Conservation (phyloP, 1,140 invertebrate genomes). For the Anadara kagoshimensis region DNA sequence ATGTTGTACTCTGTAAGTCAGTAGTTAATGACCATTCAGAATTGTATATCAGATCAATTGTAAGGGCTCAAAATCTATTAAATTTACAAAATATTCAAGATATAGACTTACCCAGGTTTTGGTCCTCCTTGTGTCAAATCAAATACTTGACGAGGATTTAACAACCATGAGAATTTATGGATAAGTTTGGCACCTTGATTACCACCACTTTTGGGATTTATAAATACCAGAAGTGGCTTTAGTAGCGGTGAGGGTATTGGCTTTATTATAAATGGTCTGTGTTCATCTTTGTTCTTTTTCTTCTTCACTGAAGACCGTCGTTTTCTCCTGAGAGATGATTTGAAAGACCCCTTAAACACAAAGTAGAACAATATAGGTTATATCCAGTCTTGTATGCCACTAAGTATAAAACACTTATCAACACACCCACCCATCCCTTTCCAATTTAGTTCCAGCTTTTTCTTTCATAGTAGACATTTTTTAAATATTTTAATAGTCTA, state of each 20-base stretch:
- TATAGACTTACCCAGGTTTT: constrained; percentile 85
- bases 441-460: no score
- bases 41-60: no score
- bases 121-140: constrained; percentile 97
- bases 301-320: constrained; percentile 85
- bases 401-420: no score
- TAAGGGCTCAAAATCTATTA: no score
- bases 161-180: constrained; percentile 80
- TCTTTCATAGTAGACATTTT: no score
- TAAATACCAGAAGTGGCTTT: constrained; percentile 89
- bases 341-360: constrained; percentile 84
- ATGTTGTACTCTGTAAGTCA: no score
- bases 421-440: no score
- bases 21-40: no score
- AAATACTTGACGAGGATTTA: constrained; percentile 86
- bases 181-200: constrained; percentile 81
- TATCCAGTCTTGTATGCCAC: no score
- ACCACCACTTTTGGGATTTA: constrained; percentile 81
- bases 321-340: constrained; percentile 92
- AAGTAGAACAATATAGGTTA: not conserved
- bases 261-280: constrained; percentile 84
- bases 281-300: constrained; percentile 75
- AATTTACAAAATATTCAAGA: constrained; percentile 71
- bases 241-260: constrained; percentile 91
- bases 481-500: no score